A percentile compares a stretch with the other conserved stretches of the same genome.
Conservation (phyloP, 2,113 vertebrate species). For the Oncorhynchus kisutch region DNA sequence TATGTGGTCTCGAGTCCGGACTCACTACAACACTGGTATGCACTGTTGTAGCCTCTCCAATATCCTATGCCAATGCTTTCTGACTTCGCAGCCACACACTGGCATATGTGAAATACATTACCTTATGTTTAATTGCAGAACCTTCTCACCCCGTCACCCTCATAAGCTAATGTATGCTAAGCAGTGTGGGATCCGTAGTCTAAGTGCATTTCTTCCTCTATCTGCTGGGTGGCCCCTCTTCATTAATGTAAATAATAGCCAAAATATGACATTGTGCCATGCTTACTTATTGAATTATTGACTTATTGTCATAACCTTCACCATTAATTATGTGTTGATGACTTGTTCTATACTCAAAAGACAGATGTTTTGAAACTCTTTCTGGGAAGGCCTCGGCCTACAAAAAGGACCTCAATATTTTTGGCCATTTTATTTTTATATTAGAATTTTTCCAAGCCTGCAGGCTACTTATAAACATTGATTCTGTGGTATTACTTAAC, state of each 20-base stretch:
- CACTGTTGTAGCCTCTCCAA: slow-evolving; percentile 1
- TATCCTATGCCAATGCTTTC: slow-evolving; percentile 15
- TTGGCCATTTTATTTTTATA: background rate
- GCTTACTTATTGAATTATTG: background rate
- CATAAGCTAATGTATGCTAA: slow-evolving; percentile 31
- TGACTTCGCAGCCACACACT: slow-evolving; percentile 24
- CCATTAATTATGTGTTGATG: background rate
- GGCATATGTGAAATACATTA: slow-evolving; percentile 38
- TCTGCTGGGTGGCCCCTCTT: background rate
- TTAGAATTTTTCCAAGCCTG: background rate
- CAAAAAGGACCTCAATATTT: background rate
- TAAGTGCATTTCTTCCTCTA: background rate
- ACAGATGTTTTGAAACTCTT: background rate
- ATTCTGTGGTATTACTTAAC: too few species aligned
- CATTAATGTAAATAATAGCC: background rate
- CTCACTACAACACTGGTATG: slow-evolving; percentile 29
- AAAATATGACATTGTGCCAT: background rate
- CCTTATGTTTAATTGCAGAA: slow-evolving; percentile 46
- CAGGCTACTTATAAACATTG: too few species aligned
- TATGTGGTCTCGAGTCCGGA: background rate
- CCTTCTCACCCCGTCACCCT: slow-evolving; percentile 19
- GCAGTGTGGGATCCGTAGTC: slow-evolving; percentile 21
- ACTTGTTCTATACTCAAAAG: background rate
- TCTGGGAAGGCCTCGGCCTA: background rate
- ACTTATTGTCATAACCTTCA: background rate